Percentiles rank a stretch among this genome's conserved stretches.
Evolutionary conservation across 2,113 vertebrate genomes (phyloP).

Genomic region (Mystacornis crossleyi): DNA sequence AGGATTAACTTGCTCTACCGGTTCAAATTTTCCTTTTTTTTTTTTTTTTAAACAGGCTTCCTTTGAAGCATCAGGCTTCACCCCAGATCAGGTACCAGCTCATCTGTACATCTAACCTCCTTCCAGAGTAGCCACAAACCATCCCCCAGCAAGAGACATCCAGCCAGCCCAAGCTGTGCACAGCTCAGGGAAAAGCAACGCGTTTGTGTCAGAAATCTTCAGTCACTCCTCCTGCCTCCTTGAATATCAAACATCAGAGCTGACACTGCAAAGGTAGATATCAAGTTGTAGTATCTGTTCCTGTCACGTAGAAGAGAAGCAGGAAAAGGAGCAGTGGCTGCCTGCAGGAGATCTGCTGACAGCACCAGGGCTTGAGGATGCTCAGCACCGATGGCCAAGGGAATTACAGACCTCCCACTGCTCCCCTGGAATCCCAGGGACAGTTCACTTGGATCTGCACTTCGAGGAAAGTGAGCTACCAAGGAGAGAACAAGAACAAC

Average conservation of each 20-base stretch:
- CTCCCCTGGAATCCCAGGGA: not conserved
- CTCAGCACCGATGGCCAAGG: not conserved
- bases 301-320: not conserved
- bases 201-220: not conserved
- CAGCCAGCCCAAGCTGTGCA: not conserved
- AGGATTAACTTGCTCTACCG: not conserved
- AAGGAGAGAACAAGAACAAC: not conserved
- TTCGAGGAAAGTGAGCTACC: not conserved
- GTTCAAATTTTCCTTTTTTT: not conserved
- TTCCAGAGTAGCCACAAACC: not conserved
- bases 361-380: not conserved
- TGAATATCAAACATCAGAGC: not conserved
- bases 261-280: not conserved
- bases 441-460: not conserved
- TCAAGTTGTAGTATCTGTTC: not conserved
- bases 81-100: not conserved
- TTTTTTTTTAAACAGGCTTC: not conserved
- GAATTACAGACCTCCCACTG: not conserved
- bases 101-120: not conserved
- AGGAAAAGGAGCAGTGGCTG: not conserved
- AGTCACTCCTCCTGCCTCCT: not conserved
- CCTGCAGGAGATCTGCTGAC: not conserved
- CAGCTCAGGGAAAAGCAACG: not conserved
- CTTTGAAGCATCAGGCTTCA: not conserved
- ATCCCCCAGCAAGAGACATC: not conserved